Evolutionary conservation across 2,113 vertebrate species (phyloP).

Genomic region (Petromus typicus): DNA sequence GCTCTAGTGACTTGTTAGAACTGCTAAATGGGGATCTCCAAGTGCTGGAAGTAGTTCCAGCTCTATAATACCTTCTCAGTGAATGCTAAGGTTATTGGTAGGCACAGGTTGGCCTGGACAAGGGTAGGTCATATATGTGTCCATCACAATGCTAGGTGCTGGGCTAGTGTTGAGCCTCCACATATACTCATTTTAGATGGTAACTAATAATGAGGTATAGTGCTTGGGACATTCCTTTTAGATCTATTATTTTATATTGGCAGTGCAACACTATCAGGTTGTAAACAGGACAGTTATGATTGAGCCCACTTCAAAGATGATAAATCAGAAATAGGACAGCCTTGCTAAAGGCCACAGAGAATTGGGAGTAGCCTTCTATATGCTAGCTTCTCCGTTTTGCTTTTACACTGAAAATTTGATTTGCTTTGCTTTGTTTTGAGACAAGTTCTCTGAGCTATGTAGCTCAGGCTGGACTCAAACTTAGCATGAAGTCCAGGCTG

Average conservation of each 20-base stretch:
- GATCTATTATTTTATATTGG: neutral
- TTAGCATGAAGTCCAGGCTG: no score
- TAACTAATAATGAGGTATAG: neutral
- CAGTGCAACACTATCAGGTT: no score
- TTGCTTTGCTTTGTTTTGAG: no score
- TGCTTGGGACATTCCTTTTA: neutral
- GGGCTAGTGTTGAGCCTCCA: neutral
- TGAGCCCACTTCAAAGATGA: neutral
- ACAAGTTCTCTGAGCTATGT: no score
- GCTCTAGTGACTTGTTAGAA: neutral
- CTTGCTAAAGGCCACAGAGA: neutral
- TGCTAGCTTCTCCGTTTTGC: neutral
- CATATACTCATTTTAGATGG: neutral
- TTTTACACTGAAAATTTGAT: neutral
- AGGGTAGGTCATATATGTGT: fast-evolving
- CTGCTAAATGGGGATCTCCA: neutral
- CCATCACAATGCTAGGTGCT: neutral
- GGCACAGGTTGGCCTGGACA: neutral
- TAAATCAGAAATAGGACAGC: neutral
- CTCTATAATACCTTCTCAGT: neutral
- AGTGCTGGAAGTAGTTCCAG: neutral
- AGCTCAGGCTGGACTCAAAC: no score
- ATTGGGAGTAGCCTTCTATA: neutral
- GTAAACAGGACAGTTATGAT: neutral
- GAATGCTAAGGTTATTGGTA: no score